Conservation (phyloP, 2,797 vertebrate species). For the Girardinus metallicus region DNA sequence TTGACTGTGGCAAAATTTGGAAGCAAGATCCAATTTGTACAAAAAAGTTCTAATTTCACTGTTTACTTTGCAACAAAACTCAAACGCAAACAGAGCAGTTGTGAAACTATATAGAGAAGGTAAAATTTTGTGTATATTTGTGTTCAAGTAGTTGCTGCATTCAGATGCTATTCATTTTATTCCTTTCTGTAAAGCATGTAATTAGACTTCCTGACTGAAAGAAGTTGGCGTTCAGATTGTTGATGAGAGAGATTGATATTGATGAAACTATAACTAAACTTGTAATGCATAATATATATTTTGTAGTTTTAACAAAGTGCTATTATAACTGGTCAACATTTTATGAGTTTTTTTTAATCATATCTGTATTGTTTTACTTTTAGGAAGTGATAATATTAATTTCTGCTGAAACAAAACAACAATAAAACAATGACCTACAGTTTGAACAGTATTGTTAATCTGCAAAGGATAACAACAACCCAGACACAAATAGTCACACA, state of each 20-base stretch:
- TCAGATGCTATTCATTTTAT: neutral
- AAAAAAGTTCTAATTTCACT: neutral
- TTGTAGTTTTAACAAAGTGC: neutral
- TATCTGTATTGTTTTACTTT: neutral
- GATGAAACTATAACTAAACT: neutral
- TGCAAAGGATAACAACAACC: neutral
- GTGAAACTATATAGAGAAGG: neutral
- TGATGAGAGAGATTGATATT: neutral
- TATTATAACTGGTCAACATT: neutral
- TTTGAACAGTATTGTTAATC: neutral
- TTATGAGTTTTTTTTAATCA: neutral
- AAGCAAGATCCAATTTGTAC: neutral
- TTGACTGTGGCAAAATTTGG: neutral
- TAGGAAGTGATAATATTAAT: neutral
- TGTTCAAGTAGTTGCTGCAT: neutral
- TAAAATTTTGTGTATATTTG: neutral
- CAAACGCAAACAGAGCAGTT: neutral
- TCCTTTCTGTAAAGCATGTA: neutral
- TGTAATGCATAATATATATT: neutral
- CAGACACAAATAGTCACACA: conserved; percentile 1
- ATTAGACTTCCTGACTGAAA: neutral
- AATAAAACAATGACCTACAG: neutral
- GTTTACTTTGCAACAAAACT: neutral
- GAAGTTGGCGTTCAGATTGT: neutral
- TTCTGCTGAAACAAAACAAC: neutral